Conservation (phyloP, 2,797 vertebrate genomes). For the Morus bassanus region DNA sequence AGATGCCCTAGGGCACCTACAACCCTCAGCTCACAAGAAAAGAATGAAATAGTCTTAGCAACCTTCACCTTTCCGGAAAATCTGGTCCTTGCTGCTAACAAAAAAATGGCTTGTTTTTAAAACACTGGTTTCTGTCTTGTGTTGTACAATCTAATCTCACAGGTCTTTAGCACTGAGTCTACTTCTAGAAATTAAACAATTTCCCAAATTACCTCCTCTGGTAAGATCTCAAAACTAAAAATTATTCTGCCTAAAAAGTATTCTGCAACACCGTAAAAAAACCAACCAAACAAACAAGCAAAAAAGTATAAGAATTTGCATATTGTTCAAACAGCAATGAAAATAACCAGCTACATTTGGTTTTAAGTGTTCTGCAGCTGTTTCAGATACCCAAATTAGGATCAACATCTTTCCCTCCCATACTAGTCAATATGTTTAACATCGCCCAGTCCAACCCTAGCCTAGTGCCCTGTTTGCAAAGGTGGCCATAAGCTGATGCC, state of each 20-base stretch:
- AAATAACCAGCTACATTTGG: neutral
- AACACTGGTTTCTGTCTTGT: neutral
- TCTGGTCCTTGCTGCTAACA: slow-evolving; percentile 17
- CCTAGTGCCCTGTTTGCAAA: neutral
- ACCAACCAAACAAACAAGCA: neutral
- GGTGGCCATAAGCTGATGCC: neutral
- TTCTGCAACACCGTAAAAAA: neutral
- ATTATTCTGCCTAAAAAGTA: neutral
- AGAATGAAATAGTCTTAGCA: neutral
- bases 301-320: neutral
- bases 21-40: slow-evolving; percentile 2
- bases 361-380: neutral
- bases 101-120: neutral
- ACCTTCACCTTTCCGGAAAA: slow-evolving; percentile 52
- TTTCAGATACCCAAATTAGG: neutral
- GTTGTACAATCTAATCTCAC: neutral
- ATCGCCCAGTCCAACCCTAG: neutral
- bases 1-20: neutral
- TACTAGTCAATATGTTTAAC: neutral
- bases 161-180: neutral
- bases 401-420: neutral
- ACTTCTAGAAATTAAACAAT: neutral
- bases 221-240: neutral
- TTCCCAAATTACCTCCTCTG: neutral
- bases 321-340: neutral